Evolutionary conservation across 1,140 invertebrate genomes (phyloP).

Genomic region (Sarcophaga bullata): DNA sequence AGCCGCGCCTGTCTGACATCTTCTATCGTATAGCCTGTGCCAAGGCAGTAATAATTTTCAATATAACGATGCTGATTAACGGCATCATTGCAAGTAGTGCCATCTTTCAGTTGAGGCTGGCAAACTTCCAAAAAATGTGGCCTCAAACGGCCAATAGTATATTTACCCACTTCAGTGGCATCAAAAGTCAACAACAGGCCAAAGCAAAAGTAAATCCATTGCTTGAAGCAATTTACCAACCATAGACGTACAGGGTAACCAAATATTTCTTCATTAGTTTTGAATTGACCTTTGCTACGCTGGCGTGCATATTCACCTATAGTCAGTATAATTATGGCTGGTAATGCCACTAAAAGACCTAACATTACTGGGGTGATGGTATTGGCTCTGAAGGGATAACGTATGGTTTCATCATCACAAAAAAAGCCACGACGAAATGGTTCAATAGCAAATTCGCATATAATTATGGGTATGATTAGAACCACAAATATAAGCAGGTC

Average conservation of each 20-base stretch:
- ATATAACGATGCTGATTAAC: slow-evolving; percentile 74
- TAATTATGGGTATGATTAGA: slow-evolving; percentile 71
- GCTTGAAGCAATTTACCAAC: slow-evolving; percentile 75
- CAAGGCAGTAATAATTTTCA: slow-evolving; percentile 72
- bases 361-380: slow-evolving; percentile 83
- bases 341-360: slow-evolving; percentile 76
- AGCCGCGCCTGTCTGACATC: slow-evolving; percentile 77
- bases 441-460: slow-evolving; percentile 76
- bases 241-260: slow-evolving; percentile 70
- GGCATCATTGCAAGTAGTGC: slow-evolving; percentile 68
- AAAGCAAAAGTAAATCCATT: slow-evolving; percentile 82
- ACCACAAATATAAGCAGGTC: slow-evolving; percentile 55
- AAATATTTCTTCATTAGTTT: slow-evolving; percentile 42
- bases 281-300: slow-evolving; percentile 45
- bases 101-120: slow-evolving; percentile 69
- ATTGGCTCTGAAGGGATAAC: slow-evolving; percentile 82
- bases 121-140: slow-evolving; percentile 90
- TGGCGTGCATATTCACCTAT: slow-evolving; percentile 53
- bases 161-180: slow-evolving; percentile 90
- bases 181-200: slow-evolving; percentile 83
- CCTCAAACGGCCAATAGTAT: slow-evolving; percentile 88
- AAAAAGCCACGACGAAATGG: slow-evolving; percentile 93
- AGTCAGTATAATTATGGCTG: slow-evolving; percentile 61
- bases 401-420: slow-evolving; percentile 93
- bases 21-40: slow-evolving; percentile 67